phyloP scores from a whole-genome alignment of 2,888 invertebrate genomes.

The Ophion costatus region DNA sequence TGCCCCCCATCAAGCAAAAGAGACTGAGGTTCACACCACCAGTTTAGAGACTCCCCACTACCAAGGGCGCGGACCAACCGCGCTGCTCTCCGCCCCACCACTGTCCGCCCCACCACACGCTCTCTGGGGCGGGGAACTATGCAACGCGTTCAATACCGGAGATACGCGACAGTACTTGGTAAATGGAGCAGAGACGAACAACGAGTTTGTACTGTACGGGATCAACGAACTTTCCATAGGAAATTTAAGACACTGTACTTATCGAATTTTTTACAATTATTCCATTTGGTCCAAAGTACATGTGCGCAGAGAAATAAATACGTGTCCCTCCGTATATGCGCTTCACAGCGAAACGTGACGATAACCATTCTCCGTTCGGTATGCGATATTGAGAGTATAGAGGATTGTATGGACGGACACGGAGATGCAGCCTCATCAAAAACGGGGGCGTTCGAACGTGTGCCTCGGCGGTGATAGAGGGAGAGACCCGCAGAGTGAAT shows the following conservation, averaged over 20 bases:
- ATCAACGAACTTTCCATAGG: neutral
- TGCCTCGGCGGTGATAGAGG: constrained; percentile 54
- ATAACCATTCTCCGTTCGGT: constrained; percentile 39
- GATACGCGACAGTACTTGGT: too few species aligned
- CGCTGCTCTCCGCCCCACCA: too few species aligned
- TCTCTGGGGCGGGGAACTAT: too few species aligned
- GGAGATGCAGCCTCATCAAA: constrained; percentile 75
- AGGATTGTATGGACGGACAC: constrained; percentile 34
- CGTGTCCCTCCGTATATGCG: constrained; percentile 10
- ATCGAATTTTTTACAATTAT: neutral
- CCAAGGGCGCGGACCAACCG: too few species aligned
- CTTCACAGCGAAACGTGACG: constrained; percentile 57
- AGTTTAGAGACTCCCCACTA: too few species aligned
- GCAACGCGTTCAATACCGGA: too few species aligned
- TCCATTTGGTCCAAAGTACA: neutral
- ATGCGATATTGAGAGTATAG: constrained; percentile 45
- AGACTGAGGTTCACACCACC: too few species aligned
- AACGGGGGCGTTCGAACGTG: constrained; percentile 74
- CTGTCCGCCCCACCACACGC: too few species aligned
- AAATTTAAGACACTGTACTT: neutral
- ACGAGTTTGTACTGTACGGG: too few species aligned
- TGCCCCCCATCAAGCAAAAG: too few species aligned
- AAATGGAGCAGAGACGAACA: neutral
- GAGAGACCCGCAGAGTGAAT: constrained; percentile 59
- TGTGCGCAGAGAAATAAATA: neutral